Evolutionary conservation across 2,888 invertebrate species (phyloP).

Genomic region (Drosophila melanocephala): DNA sequence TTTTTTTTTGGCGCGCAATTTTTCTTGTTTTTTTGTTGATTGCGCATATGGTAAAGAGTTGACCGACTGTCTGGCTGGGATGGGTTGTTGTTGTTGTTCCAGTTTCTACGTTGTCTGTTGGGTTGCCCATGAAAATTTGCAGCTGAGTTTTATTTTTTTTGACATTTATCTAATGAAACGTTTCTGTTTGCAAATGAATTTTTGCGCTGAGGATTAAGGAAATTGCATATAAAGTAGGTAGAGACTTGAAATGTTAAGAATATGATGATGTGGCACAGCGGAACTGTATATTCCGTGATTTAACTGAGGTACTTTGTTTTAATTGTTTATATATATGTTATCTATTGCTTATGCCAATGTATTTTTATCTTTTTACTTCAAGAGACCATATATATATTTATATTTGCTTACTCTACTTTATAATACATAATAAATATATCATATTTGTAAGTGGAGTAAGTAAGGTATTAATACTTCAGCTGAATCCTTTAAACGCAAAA

Average conservation of each 20-base stretch:
- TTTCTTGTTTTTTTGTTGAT: slow-evolving; percentile 23
- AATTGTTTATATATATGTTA: not conserved
- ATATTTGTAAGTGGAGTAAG: not conserved
- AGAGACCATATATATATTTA: not conserved
- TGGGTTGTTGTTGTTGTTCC: slow-evolving; percentile 23
- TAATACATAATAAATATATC: not conserved
- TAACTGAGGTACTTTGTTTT: not conserved
- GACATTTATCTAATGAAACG: slow-evolving; percentile 48
- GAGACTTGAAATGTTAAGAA: not conserved
- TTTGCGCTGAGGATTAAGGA: slow-evolving; percentile 11
- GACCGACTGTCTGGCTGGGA: slow-evolving; percentile 63
- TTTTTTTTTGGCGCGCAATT: slow-evolving; percentile 79
- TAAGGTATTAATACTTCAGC: not conserved
- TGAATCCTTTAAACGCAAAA: not conserved
- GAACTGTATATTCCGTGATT: not conserved
- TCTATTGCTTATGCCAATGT: not conserved
- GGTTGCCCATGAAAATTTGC: slow-evolving; percentile 25
- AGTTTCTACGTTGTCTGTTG: slow-evolving; percentile 18
- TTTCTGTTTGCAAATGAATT: slow-evolving; percentile 37
- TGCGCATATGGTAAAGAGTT: slow-evolving; percentile 74
- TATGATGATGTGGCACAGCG: not conserved
- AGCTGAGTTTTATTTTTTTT: slow-evolving; percentile 41
- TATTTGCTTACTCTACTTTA: not conserved
- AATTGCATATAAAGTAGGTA: slow-evolving; percentile 30
- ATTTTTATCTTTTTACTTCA: not conserved